phyloP scores from a whole-genome alignment of 2,113 vertebrate genomes.

The Caranx ignobilis region DNA sequence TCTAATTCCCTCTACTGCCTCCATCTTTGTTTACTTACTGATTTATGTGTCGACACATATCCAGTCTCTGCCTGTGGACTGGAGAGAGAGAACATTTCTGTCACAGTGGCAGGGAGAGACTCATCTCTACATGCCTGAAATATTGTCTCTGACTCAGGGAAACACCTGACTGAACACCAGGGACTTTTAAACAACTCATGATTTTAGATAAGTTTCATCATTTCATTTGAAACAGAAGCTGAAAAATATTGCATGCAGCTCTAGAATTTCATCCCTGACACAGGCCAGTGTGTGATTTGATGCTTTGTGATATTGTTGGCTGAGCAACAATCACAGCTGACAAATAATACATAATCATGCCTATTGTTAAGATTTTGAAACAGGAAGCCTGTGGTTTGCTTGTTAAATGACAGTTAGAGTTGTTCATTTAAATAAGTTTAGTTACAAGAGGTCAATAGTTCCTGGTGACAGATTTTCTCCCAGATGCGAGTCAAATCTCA shows the following conservation, averaged over 20 bases:
- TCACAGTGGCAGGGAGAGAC: slow-evolving; percentile 1
- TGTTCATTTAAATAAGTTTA: too few relatives aligned
- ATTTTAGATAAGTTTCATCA: background rate
- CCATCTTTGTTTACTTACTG: slow-evolving; percentile 47
- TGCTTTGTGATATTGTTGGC: too few relatives aligned
- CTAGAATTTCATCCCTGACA: too few relatives aligned
- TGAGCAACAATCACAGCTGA: background rate
- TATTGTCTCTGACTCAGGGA: background rate
- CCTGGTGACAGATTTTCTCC: too few relatives aligned
- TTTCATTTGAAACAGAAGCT: background rate
- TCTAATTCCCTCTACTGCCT: slow-evolving; percentile 54
- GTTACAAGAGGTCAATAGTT: too few relatives aligned
- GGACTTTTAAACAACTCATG: background rate
- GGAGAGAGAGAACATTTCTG: slow-evolving; percentile 12
- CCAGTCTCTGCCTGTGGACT: slow-evolving; percentile 14
- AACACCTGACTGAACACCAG: background rate
- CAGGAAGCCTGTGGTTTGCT: too few relatives aligned
- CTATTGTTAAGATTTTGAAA: too few relatives aligned
- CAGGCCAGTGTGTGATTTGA: too few relatives aligned
- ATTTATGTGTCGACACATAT: slow-evolving; percentile 55
- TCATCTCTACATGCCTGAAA: background rate
- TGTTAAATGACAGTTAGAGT: too few relatives aligned
- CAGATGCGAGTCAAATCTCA: too few relatives aligned
- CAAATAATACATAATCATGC: too few relatives aligned
- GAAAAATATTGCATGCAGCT: background rate